These are phyloP conservation scores for Dasysyrphus albostriatus DNA, from an alignment of 2,888 invertebrate genomes.

Conservation along the genomic window DNA sequence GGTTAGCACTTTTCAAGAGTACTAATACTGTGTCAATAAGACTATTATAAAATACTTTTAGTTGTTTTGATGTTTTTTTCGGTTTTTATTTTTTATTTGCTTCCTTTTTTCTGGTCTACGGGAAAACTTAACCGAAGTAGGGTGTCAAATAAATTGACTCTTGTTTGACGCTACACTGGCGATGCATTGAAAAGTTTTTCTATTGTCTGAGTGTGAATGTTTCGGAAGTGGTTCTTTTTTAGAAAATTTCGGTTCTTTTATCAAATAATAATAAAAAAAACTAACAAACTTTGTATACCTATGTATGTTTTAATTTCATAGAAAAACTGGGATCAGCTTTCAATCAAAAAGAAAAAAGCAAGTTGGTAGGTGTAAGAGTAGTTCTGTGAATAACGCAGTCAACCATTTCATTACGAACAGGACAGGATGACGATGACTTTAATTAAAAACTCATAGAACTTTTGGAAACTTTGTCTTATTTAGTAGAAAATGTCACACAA, in stretches of 20 bases:
- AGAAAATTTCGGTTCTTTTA: neutral
- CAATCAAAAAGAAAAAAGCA: neutral
- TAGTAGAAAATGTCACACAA: no score
- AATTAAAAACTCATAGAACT: no score
- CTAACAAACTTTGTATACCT: neutral
- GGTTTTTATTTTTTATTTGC: conserved; percentile 13
- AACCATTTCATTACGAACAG: no score
- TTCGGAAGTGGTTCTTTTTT: conserved; percentile 9
- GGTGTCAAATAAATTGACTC: conserved; percentile 42
- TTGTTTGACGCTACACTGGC: conserved; percentile 39
- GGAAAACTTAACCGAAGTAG: conserved; percentile 14
- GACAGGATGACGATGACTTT: no score
- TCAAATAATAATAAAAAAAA: neutral
- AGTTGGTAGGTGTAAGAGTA: neutral
- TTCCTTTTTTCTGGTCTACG: conserved; percentile 12
- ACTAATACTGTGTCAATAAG: conserved; percentile 53
- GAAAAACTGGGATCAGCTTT: neutral
- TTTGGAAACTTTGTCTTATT: no score
- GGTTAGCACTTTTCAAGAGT: conserved; percentile 40
- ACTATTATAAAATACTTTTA: conserved; percentile 49
- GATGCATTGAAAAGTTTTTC: conserved; percentile 30
- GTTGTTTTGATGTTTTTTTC: conserved; percentile 21
- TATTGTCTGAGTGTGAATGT: conserved; percentile 13
- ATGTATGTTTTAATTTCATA: neutral
- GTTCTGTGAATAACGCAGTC: no score